Conservation (phyloP, 2,888 invertebrate species). For the Xanthia icteritia region DNA sequence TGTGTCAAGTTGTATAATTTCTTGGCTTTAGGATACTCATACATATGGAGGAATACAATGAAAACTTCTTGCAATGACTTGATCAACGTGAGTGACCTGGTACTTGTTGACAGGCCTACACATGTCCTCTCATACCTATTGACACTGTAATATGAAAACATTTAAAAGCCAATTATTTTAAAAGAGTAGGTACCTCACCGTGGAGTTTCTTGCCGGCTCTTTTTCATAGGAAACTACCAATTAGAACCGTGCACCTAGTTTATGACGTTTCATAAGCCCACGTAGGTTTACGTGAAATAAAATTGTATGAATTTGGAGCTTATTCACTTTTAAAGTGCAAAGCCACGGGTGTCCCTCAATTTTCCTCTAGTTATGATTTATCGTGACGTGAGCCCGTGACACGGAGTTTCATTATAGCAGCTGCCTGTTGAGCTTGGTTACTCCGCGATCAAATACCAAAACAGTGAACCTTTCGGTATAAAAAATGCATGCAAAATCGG, state of each 20-base stretch:
- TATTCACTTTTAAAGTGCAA: not conserved
- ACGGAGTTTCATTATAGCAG: conserved; percentile 1
- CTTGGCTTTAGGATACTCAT: not conserved
- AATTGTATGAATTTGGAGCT: not conserved
- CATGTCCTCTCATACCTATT: not conserved
- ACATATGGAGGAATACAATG: not conserved
- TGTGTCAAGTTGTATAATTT: not conserved
- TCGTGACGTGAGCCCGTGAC: not conserved
- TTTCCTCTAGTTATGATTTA: conserved; percentile 8
- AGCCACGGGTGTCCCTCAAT: not conserved
- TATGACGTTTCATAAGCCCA: not conserved
- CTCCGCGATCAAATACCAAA: not conserved
- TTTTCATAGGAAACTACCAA: not conserved
- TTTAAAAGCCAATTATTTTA: not conserved
- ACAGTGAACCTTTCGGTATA: not conserved
- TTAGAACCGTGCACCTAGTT: not conserved
- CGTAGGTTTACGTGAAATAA: not conserved
- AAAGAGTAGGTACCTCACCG: not conserved
- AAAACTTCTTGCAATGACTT: not conserved
- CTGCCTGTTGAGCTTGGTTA: conserved; percentile 36
- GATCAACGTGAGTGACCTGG: not conserved
- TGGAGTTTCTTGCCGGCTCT: not conserved
- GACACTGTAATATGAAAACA: not conserved
- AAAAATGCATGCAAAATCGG: not conserved
- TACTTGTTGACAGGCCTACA: not conserved